phyloP scores from a whole-genome alignment of 37 sponge, comb jelly and placozoan genomes.

The Eunapius fragilis region DNA sequence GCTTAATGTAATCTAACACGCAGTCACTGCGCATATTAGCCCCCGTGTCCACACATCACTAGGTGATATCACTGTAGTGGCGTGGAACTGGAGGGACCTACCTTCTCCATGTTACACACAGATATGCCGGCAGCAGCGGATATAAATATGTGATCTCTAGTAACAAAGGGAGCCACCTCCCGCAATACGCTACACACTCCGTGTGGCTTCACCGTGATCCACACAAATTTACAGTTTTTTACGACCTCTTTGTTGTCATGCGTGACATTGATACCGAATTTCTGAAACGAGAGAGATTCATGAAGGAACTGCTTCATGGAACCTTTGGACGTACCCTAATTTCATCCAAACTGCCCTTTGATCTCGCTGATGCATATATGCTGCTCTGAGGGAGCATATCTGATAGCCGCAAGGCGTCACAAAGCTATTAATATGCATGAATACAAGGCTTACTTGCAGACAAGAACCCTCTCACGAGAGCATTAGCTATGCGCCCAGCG shows the following conservation, averaged over 20 bases:
- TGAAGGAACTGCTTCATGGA: no score
- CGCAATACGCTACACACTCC: conserved; percentile 60
- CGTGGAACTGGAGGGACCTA: background rate
- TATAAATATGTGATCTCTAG: conserved; percentile 71
- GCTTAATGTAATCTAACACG: no score
- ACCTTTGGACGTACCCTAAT: background rate
- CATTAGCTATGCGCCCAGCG: conserved; percentile 89
- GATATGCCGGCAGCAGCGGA: conserved; percentile 91
- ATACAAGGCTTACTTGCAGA: conserved; percentile 44
- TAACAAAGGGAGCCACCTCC: conserved; percentile 71
- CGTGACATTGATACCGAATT: conserved; percentile 64
- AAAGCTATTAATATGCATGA: background rate
- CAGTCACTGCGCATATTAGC: no score
- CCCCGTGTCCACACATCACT: no score
- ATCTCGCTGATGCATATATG: conserved; percentile 34
- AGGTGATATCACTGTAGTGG: no score
- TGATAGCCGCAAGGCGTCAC: background rate
- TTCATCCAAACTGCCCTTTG: conserved; percentile 10
- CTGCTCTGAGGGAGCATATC: conserved; percentile 18
- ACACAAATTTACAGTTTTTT: conserved; percentile 75
- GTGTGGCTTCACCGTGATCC: conserved; percentile 92
- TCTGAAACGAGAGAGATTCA: conserved; percentile 47
- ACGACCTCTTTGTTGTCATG: conserved; percentile 67
- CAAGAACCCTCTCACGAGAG: conserved; percentile 83
- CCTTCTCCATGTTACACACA: conserved; percentile 80